phyloP scores from a whole-genome alignment of 2,888 invertebrate species.

The Horisme vitalbata region DNA sequence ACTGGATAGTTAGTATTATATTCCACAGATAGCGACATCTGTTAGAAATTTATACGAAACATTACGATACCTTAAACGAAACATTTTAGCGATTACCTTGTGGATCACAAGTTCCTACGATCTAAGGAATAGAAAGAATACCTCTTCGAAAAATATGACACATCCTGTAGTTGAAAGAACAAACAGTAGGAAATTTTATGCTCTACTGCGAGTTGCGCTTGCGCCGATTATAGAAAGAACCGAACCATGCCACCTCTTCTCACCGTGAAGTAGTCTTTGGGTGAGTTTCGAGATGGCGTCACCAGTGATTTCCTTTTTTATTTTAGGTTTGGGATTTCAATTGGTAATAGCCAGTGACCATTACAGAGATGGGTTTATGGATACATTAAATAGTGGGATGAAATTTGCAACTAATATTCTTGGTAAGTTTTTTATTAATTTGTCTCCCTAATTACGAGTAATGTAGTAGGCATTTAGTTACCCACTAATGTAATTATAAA shows the following conservation, averaged over 20 bases:
- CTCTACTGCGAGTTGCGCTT: constrained; percentile 61
- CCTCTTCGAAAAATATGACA: constrained; percentile 7
- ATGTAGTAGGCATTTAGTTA: too few species aligned
- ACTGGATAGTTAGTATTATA: too few species aligned
- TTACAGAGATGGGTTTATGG: constrained; percentile 60
- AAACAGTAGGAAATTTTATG: constrained; percentile 56
- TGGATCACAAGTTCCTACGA: too few species aligned
- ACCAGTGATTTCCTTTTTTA: constrained; percentile 46
- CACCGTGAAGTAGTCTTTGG: constrained; percentile 49
- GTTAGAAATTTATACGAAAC: too few species aligned
- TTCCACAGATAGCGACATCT: constrained; percentile 58
- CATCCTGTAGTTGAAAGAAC: constrained; percentile 54
- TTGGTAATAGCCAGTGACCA: constrained; percentile 46
- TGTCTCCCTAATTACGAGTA: too few species aligned
- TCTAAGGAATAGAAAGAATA: too few species aligned
- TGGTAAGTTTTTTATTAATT: constrained; percentile 49
- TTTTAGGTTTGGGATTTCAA: constrained; percentile 46
- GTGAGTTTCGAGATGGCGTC: constrained; percentile 65
- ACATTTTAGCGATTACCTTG: too few species aligned
- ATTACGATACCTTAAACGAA: background rate
- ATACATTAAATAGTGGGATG: constrained; percentile 66
- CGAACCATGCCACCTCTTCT: constrained; percentile 53
- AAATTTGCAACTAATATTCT: constrained; percentile 71
- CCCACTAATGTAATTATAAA: too few species aligned
- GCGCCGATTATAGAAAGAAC: constrained; percentile 58